These are phyloP conservation scores for Branchellion lobata DNA, from an alignment of 2,888 invertebrate genomes.

Conservation along the genomic window DNA sequence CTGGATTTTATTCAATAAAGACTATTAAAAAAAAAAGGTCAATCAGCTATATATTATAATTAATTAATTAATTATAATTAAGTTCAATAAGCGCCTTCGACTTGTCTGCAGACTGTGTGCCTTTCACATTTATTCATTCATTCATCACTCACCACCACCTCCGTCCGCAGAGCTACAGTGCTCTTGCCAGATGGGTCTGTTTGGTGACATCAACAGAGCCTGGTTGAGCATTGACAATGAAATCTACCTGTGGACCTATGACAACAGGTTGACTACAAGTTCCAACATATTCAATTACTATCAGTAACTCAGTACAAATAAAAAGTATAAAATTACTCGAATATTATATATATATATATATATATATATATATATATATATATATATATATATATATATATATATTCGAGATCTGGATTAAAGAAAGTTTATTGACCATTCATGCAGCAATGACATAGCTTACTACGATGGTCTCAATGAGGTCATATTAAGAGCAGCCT, in stretches of 20 bases:
- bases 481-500: slow-evolving; percentile 86
- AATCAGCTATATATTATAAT: too few species aligned
- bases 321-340: background rate
- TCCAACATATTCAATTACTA: background rate
- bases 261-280: slow-evolving; percentile 72
- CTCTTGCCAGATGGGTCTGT: slow-evolving; percentile 93
- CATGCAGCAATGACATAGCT: slow-evolving; percentile 80
- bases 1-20: too few species aligned
- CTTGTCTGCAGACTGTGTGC: too few species aligned
- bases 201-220: slow-evolving; percentile 90
- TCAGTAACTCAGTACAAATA: background rate
- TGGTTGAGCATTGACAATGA: slow-evolving; percentile 97
- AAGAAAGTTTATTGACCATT: background rate
- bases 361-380: background rate
- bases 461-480: slow-evolving; percentile 94
- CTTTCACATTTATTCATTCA: too few species aligned
- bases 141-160: too few species aligned
- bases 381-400: background rate
- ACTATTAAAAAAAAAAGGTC: too few species aligned
- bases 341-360: background rate
- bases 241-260: slow-evolving; percentile 96
- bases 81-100: too few species aligned
- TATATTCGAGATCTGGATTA: background rate
- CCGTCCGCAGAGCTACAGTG: slow-evolving; percentile 79
- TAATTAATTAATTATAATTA: too few species aligned